Conservation (phyloP, 2,888 invertebrate species). For the Eupithecia insigniata region DNA sequence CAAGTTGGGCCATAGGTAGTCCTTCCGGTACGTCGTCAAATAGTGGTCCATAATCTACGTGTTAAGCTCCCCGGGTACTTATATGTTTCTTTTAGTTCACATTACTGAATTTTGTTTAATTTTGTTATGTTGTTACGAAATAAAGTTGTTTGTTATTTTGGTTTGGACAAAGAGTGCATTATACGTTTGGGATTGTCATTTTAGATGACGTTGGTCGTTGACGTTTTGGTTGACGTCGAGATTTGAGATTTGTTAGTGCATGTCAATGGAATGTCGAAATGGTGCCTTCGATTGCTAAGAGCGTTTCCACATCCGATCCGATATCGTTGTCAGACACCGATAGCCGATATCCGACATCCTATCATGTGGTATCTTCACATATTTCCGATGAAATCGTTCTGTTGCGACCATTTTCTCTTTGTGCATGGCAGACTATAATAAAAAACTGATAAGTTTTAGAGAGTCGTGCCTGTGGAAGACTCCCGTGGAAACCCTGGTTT, state of each 20-base stretch:
- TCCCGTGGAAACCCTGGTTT: too few relatives aligned
- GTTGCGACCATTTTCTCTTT: too few relatives aligned
- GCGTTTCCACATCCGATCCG: too few relatives aligned
- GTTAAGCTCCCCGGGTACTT: conserved; percentile 46
- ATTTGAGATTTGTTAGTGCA: not conserved
- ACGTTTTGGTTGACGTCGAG: conserved; percentile 17
- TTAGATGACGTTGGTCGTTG: conserved; percentile 17
- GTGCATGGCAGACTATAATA: too few relatives aligned
- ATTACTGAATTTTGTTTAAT: conserved; percentile 39
- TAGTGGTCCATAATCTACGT: conserved; percentile 82
- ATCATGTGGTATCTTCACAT: too few relatives aligned
- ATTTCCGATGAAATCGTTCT: too few relatives aligned
- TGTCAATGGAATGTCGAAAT: not conserved
- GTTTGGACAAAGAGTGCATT: too few relatives aligned
- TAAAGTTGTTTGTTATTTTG: conserved; percentile 19
- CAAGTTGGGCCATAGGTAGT: conserved; percentile 85
- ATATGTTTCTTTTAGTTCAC: conserved; percentile 34
- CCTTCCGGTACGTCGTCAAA: conserved; percentile 85
- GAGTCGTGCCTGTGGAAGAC: too few relatives aligned
- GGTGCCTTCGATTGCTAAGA: too few relatives aligned
- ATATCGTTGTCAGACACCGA: too few relatives aligned
- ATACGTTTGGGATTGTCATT: conserved; percentile 13
- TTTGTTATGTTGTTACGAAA: conserved; percentile 13
- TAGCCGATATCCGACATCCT: too few relatives aligned
- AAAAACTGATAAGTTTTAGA: too few relatives aligned